Evolutionary conservation across 2,888 invertebrate genomes (phyloP).

Genomic region (Epinotia brunnichana): DNA sequence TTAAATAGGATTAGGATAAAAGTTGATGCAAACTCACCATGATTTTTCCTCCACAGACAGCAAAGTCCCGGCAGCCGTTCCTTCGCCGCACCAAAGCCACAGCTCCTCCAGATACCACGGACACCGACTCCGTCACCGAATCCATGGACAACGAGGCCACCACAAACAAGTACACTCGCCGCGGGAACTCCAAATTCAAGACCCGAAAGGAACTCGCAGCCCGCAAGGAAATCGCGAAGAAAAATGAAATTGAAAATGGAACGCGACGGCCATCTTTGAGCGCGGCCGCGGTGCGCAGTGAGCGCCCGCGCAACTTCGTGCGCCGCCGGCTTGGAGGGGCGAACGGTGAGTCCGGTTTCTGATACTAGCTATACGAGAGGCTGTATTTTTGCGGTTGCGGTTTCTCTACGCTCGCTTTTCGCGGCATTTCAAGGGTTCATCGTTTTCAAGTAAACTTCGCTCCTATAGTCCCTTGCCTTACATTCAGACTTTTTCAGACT

Average conservation of each 20-base stretch:
- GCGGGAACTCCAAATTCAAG: slow-evolving; percentile 61
- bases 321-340: slow-evolving; percentile 71
- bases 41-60: slow-evolving; percentile 61
- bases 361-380: slow-evolving; percentile 46
- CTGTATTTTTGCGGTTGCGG: slow-evolving; percentile 45
- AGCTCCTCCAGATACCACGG: slow-evolving; percentile 63
- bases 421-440: slow-evolving; percentile 25
- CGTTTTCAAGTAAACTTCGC: background rate
- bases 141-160: slow-evolving; percentile 60
- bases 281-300: slow-evolving; percentile 67
- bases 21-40: slow-evolving; percentile 54
- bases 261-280: slow-evolving; percentile 67
- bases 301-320: slow-evolving; percentile 72
- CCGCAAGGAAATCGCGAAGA: slow-evolving; percentile 53
- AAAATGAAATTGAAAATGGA: slow-evolving; percentile 56
- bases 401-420: slow-evolving; percentile 36
- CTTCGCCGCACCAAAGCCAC: slow-evolving; percentile 76
- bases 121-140: slow-evolving; percentile 53
- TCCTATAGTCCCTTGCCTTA: no score
- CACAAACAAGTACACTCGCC: slow-evolving; percentile 64
- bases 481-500: no score
- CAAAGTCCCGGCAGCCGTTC: slow-evolving; percentile 67
- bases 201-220: slow-evolving; percentile 58
- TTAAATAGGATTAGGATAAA: background rate
- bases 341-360: slow-evolving; percentile 74